These are phyloP conservation scores for Botia kubotai DNA, from an alignment of 2,797 vertebrate genomes.

Conservation along the genomic window DNA sequence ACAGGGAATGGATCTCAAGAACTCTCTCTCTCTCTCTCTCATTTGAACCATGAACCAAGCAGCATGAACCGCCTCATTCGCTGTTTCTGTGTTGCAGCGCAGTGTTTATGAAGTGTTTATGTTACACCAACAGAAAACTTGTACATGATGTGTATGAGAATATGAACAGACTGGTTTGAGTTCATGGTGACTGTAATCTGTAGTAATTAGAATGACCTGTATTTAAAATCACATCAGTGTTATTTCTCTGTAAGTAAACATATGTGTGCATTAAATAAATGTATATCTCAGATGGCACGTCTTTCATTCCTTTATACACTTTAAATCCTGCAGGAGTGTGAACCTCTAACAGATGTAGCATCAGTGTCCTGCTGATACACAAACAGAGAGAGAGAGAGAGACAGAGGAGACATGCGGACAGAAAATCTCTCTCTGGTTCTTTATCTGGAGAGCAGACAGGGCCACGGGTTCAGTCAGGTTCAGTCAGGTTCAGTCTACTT, in stretches of 20 bases:
- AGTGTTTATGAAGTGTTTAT: constrained; percentile 14
- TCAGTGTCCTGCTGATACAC: background rate
- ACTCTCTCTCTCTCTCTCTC: background rate
- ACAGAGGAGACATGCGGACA: too few species aligned
- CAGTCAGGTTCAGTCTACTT: background rate
- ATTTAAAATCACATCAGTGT: too few species aligned
- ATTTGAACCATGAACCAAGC: background rate
- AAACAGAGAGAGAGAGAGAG: background rate
- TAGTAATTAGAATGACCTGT: too few species aligned
- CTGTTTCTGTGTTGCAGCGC: background rate
- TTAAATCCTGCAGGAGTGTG: background rate
- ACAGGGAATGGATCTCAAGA: background rate
- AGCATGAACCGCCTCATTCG: background rate
- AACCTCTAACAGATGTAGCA: too few species aligned
- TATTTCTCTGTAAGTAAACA: too few species aligned
- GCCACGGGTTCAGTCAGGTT: background rate
- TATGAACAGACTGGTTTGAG: too few species aligned
- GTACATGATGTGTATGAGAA: too few species aligned
- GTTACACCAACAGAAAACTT: background rate
- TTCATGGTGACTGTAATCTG: too few species aligned
- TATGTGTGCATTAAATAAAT: too few species aligned
- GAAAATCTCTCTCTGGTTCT: too few species aligned
- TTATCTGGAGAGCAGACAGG: background rate
- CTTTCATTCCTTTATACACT: constrained; percentile 1
- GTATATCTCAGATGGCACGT: too few species aligned